Conservation (phyloP, 2,113 vertebrate species). For the Mystacornis crossleyi region DNA sequence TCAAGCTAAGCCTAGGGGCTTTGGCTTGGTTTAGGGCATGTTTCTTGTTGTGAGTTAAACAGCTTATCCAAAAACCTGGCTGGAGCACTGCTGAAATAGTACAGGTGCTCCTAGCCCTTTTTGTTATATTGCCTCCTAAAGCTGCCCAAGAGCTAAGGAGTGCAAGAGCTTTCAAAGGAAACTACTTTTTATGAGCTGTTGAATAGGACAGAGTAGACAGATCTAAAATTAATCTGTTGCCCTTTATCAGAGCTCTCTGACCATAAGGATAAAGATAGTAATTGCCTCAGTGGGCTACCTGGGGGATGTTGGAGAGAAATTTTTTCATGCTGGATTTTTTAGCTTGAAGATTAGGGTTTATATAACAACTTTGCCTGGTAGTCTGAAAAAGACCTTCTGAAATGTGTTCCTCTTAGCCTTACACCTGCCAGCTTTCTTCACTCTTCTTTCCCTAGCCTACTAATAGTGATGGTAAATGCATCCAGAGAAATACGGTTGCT, state of each 20-base stretch:
- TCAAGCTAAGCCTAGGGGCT: background rate
- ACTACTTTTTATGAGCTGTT: slow-evolving; percentile 32
- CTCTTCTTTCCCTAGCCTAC: background rate
- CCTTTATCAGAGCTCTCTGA: background rate
- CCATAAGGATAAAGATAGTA: background rate
- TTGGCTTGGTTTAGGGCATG: background rate
- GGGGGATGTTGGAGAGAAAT: background rate
- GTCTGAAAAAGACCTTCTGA: slow-evolving; percentile 33
- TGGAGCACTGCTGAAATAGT: background rate
- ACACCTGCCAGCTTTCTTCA: slow-evolving; percentile 47
- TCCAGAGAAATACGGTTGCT: background rate
- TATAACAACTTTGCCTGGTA: background rate
- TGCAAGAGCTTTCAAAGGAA: background rate
- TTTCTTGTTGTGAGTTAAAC: background rate
- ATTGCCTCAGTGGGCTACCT: background rate
- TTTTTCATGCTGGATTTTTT: background rate
- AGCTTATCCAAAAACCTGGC: background rate
- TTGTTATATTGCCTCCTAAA: slow-evolving; percentile 1
- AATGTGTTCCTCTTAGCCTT: slow-evolving; percentile 35
- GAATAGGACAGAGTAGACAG: background rate
- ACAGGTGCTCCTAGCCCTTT: background rate
- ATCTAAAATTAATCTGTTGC: slow-evolving; percentile 24
- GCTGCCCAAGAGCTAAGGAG: background rate
- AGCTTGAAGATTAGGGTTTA: background rate
- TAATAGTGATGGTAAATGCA: slow-evolving; percentile 17